Percentiles rank a stretch among this genome's conserved stretches.
These are phyloP conservation scores for Lutjanus argentimaculatus DNA, from an alignment of 2,797 vertebrate species.

Conservation along the genomic window DNA sequence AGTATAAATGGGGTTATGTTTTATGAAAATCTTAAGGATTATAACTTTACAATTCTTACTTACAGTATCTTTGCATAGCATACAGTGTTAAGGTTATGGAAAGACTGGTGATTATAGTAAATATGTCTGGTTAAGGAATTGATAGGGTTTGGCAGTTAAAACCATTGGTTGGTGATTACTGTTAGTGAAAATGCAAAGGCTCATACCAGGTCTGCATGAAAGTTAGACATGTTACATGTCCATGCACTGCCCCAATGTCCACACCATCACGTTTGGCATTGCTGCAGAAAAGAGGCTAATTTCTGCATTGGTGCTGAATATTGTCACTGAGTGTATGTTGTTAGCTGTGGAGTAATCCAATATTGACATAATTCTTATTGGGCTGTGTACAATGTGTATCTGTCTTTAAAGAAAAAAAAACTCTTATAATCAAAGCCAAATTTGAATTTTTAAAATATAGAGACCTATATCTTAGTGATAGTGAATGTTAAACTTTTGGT, in stretches of 20 bases:
- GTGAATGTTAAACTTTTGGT: conserved; percentile 12
- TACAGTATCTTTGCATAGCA: background rate
- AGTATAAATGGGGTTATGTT: background rate
- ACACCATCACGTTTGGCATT: background rate
- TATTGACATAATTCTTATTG: background rate
- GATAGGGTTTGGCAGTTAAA: background rate
- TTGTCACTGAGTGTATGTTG: background rate
- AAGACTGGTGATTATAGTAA: background rate
- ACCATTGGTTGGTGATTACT: background rate
- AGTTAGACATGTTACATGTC: background rate
- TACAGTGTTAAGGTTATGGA: background rate
- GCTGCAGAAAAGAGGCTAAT: background rate
- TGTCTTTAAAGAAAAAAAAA: background rate
- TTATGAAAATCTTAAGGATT: background rate
- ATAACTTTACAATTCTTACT: background rate
- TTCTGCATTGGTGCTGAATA: background rate
- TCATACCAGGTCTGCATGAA: background rate
- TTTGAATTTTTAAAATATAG: background rate
- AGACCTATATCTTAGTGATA: conserved; percentile 1
- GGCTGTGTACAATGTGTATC: background rate
- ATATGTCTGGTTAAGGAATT: background rate
- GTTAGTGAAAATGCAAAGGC: background rate
- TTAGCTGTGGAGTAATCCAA: background rate
- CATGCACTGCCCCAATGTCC: background rate
- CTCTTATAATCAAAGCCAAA: background rate